These are phyloP conservation scores for Cossypha heuglini DNA, from an alignment of 2,797 vertebrate genomes.

Conservation along the genomic window DNA sequence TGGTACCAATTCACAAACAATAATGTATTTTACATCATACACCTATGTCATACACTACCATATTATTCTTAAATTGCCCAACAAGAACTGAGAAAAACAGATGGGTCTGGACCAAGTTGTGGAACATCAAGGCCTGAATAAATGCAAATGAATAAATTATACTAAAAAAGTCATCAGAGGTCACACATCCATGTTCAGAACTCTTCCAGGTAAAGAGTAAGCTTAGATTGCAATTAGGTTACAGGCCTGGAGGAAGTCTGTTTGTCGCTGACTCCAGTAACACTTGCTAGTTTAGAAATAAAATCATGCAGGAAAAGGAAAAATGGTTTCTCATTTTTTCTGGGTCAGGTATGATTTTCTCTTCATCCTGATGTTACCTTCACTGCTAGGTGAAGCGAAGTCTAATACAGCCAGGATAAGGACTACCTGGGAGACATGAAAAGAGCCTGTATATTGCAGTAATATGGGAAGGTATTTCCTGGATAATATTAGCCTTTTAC, in stretches of 20 bases:
- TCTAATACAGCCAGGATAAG: background rate
- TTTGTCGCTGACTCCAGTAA: background rate
- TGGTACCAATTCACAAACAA: background rate
- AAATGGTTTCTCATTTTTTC: fast-evolving
- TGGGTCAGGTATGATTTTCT: background rate
- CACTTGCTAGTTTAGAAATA: background rate
- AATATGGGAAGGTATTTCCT: background rate
- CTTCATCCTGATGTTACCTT: background rate
- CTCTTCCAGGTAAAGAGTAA: background rate
- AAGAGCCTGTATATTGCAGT: background rate
- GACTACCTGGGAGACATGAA: fast-evolving
- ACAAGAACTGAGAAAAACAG: background rate
- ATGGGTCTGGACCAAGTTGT: background rate
- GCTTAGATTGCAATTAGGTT: background rate
- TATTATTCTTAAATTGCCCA: background rate
- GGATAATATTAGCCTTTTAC: background rate
- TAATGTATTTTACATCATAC: background rate
- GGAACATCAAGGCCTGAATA: background rate
- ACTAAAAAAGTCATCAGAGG: background rate
- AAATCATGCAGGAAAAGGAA: background rate
- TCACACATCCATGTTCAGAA: background rate
- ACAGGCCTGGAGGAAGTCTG: background rate
- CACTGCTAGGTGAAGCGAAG: background rate
- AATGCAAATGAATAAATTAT: background rate
- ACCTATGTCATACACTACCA: background rate